Conservation (phyloP, 2,888 invertebrate species). For the Nebria salina region DNA sequence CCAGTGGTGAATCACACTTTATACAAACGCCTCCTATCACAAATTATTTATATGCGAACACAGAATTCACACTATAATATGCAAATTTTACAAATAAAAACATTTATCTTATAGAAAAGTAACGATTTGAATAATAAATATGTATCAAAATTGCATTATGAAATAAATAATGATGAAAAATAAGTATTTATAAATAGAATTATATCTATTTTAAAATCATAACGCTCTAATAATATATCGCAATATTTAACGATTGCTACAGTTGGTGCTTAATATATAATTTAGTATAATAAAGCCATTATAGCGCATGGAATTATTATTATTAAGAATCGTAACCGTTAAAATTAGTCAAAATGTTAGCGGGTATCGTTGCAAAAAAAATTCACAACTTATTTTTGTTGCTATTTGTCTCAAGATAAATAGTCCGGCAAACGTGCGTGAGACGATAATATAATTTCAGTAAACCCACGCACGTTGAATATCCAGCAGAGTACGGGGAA, state of each 20-base stretch:
- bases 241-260: neutral
- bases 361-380: neutral
- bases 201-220: neutral
- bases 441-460: neutral
- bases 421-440: neutral
- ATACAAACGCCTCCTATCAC: neutral
- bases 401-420: neutral
- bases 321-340: neutral
- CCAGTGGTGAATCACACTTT: neutral
- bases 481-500: neutral
- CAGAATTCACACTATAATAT: neutral
- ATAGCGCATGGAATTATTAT: neutral
- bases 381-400: neutral
- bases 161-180: too few species aligned
- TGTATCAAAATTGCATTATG: neutral
- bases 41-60: neutral
- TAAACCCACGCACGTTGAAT: neutral
- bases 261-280: neutral
- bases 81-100: neutral
- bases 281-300: neutral
- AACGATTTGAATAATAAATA: neutral
- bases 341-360: neutral
- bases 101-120: neutral
- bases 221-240: neutral
- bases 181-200: neutral